Base-by-base conservation (phyloP, 2,888 invertebrate species). In the Bedellia somnulentella region DNA sequence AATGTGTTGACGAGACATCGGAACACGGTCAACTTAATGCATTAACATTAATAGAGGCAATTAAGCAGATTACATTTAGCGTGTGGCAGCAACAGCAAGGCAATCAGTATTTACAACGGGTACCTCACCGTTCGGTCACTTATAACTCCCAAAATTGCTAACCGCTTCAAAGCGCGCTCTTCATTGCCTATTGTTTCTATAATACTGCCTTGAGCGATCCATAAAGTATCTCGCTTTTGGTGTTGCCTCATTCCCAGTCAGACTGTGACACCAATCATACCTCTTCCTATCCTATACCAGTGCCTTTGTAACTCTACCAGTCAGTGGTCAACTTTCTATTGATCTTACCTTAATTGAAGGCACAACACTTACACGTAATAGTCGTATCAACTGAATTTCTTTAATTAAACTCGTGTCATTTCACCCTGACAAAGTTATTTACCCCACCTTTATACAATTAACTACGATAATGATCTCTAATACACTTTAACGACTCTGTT, bases 11-110 rank as follows among this genome's bases (percentile, higher is more conserved):
- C 44, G 47, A 48, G 45, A 43, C 49, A 52, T 49, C 44, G 48
- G 46, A 57, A 56, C 52, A 54, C 62, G 59, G 64, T 68, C 62
- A 67, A 53, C 45, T 53, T 64, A 67, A 67, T 70, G 57, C 53
- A 66, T 64, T 60, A 57, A 56, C 49, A 57, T 67, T 68, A 56
- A 66, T 64, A 59, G 58, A 54, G 58, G 60, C 68, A 63, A 71
- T 70, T 66, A 67, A 55, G 44, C 50, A 52, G 63, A 67, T 63
- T 62, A 56, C 47, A 48, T 57, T 56, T 45, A 41, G 54, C 43
- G 47, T 21, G 49, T 46, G 55, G 55, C 50, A 54, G 56, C n/a
- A n/a, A n/a, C n/a, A n/a, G n/a, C 49, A 49, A 50, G 48, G 52
- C 62, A 61, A 70, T 68, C 60, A 57, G 57, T 62, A 62, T 66